Percentiles rank a stretch among this genome's conserved stretches.
Evolutionary conservation across 1,140 invertebrate species (phyloP).

Genomic region (Phymorhynchus buccinoides): DNA sequence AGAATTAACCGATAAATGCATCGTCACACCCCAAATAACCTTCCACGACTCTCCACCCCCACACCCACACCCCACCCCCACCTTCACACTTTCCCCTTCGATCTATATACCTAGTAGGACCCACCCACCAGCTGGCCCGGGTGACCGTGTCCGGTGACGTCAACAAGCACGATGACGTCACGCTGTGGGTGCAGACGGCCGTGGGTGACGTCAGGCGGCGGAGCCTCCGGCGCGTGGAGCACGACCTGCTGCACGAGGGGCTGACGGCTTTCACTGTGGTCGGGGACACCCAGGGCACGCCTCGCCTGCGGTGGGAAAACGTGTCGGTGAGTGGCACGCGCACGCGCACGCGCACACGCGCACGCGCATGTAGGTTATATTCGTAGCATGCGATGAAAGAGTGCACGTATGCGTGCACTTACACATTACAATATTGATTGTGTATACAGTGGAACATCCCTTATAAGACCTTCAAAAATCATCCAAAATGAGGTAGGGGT

Average conservation of each 20-base stretch:
- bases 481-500: no score
- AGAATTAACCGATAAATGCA: no score
- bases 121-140: background rate
- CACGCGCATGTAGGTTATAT: background rate
- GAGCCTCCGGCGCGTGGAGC: constrained; percentile 27
- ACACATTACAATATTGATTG: background rate
- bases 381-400: background rate
- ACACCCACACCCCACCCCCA: no score
- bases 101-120: no score
- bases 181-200: constrained; percentile 12
- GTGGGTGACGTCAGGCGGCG: background rate
- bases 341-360: background rate
- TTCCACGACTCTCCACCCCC: no score
- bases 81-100: background rate
- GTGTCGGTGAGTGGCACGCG: constrained; percentile 32
- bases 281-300: background rate
- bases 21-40: no score
- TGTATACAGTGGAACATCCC: no score
- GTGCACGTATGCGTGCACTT: background rate
- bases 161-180: constrained; percentile 11
- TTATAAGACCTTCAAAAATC: no score
- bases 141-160: constrained; percentile 26
- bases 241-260: constrained; percentile 9
- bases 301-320: constrained; percentile 11
- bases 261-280: constrained; percentile 25